A percentile compares a stretch with the other conserved stretches of the same genome.
Evolutionary conservation across 2,797 vertebrate genomes (phyloP).

Genomic region (Chelon auratus): DNA sequence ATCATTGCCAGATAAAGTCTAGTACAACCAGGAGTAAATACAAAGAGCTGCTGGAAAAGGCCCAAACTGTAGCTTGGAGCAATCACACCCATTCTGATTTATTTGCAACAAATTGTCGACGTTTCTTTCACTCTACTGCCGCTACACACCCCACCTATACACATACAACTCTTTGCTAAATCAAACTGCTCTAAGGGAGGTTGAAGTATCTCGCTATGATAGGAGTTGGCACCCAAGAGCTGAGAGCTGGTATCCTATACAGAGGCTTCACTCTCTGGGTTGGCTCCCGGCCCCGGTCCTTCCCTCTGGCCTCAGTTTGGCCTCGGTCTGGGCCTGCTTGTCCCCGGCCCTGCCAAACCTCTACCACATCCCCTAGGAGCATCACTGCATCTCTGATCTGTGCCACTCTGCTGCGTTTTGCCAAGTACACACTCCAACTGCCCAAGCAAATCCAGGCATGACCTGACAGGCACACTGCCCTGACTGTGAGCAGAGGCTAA

Average conservation of each 20-base stretch:
- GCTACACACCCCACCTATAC: slow-evolving; percentile 31
- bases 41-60: slow-evolving; percentile 46
- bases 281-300: slow-evolving; percentile 69
- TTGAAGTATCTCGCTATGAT: slow-evolving; percentile 61
- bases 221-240: slow-evolving; percentile 59
- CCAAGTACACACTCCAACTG: slow-evolving; percentile 73
- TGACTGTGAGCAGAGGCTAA: slow-evolving; percentile 64
- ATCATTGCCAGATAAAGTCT: slow-evolving; percentile 44
- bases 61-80: slow-evolving; percentile 28
- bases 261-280: slow-evolving; percentile 70
- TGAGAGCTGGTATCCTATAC: slow-evolving; percentile 61
- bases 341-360: slow-evolving; percentile 69
- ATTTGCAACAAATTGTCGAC: slow-evolving; percentile 24
- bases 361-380: slow-evolving; percentile 71
- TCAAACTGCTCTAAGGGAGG: slow-evolving; percentile 62
- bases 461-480: slow-evolving; percentile 71
- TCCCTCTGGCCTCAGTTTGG: slow-evolving; percentile 77
- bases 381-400: slow-evolving; percentile 74
- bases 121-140: slow-evolving; percentile 10
- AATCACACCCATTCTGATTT: slow-evolving; percentile 36
- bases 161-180: slow-evolving; percentile 39
- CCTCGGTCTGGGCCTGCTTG: slow-evolving; percentile 70
- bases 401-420: slow-evolving; percentile 49
- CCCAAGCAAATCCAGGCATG: slow-evolving; percentile 68
- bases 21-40: slow-evolving; percentile 31